These are phyloP conservation scores for Callithrix jacchus DNA, from an alignment of 2,113 vertebrate genomes.

Conservation along the genomic window DNA sequence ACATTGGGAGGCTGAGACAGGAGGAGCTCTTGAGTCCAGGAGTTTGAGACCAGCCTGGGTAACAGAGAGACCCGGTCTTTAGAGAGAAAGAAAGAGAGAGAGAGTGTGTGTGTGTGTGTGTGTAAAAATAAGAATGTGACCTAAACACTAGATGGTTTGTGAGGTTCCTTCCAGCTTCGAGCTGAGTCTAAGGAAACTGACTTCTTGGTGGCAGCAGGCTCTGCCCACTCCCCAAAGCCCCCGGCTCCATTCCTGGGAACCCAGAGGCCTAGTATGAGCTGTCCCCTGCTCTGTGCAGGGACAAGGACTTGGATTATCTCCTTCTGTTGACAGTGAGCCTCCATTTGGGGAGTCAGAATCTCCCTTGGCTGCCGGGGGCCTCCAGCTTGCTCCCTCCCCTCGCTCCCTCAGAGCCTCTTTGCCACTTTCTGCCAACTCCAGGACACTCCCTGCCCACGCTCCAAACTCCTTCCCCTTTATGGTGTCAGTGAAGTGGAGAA, in stretches of 20 bases:
- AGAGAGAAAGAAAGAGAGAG: too few relatives aligned
- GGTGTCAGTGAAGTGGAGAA: background rate
- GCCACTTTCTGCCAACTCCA: background rate
- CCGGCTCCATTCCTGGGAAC: background rate
- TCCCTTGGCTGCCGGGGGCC: background rate
- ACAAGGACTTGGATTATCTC: background rate
- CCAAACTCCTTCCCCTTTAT: background rate
- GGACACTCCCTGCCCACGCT: accelerated
- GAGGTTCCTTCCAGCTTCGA: background rate
- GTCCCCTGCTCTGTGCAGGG: too few relatives aligned
- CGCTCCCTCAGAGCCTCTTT: background rate
- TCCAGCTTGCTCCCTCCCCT: background rate
- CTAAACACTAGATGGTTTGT: accelerated
- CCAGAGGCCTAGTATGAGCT: background rate
- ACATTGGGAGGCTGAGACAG: too few relatives aligned
- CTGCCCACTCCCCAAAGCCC: background rate
- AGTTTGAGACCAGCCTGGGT: too few relatives aligned
- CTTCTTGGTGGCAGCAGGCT: background rate
- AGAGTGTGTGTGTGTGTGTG: too few relatives aligned
- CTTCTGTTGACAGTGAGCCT: background rate
- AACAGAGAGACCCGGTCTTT: too few relatives aligned
- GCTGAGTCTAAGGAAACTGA: background rate
- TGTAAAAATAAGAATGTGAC: background rate
- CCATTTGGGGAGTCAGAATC: background rate
- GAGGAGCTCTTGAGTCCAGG: too few relatives aligned